Evolutionary conservation across 2,797 vertebrate genomes (phyloP).

Genomic region (Sebastes nivosus): DNA sequence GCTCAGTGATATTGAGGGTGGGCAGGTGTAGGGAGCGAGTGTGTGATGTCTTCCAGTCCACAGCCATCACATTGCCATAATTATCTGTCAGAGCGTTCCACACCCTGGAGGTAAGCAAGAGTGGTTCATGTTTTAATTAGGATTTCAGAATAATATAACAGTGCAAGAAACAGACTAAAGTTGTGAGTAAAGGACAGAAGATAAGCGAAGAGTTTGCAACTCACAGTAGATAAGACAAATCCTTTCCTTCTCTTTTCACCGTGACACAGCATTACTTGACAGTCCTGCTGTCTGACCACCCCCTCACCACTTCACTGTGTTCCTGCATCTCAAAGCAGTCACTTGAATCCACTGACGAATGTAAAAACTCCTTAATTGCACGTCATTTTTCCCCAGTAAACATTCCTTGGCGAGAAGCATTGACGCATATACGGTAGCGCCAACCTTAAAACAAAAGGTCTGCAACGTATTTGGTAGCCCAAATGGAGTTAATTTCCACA

Average conservation of each 20-base stretch:
- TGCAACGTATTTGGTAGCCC: not conserved
- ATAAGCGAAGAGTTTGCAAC: not conserved
- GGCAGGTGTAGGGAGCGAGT: conserved; percentile 93
- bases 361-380: not conserved
- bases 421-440: not conserved
- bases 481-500: not conserved
- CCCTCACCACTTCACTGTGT: not conserved
- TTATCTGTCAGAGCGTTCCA: conserved; percentile 98
- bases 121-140: not conserved
- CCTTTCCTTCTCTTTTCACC: conserved; percentile 34
- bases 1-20: conserved; percentile 91
- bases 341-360: not conserved
- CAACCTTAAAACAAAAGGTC: not conserved
- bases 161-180: not conserved
- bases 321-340: conserved; percentile 17
- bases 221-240: not conserved
- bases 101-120: conserved; percentile 81
- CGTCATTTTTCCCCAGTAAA: not conserved
- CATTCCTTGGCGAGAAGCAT: not conserved
- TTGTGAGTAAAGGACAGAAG: not conserved
- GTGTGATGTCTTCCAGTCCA: conserved; percentile 98
- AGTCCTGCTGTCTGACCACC: conserved; percentile 4
- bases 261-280: conserved; percentile 54
- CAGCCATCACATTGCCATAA: conserved; percentile 96
- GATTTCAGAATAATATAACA: not conserved